Conservation (phyloP, 2,113 vertebrate species). For the Oreocharis arfaki region DNA sequence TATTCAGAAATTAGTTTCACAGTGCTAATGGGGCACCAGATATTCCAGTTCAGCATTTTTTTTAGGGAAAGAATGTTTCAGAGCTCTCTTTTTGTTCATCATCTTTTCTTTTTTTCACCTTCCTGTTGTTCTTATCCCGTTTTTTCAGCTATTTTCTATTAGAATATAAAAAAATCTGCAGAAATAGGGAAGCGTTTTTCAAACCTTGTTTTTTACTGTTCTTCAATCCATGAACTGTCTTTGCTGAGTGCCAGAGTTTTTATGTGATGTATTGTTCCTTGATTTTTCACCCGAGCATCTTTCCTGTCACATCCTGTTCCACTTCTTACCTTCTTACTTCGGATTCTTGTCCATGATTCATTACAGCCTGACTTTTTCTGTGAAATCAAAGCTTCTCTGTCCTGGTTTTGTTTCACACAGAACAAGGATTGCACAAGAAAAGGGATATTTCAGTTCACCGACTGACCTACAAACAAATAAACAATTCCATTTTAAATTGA, state of each 20-base stretch:
- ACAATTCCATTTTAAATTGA: not conserved
- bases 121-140: not conserved
- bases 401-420: not conserved
- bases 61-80: not conserved
- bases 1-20: not conserved
- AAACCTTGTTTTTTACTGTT: not conserved
- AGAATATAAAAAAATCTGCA: not conserved
- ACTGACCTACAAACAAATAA: not conserved
- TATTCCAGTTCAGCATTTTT: not conserved
- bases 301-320: not conserved
- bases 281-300: not conserved
- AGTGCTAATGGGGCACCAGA: not conserved
- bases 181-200: not conserved
- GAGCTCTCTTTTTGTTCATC: accelerated
- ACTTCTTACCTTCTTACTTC: not conserved
- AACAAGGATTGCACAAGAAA: not conserved
- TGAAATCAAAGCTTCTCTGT: not conserved
- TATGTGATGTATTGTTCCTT: not conserved
- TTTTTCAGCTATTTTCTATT: not conserved
- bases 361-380: not conserved
- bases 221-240: not conserved
- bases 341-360: not conserved
- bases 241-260: not conserved
- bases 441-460: not conserved
- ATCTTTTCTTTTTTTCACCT: not conserved